Evolutionary conservation across 1,140 invertebrate genomes (phyloP), one percentile per base, ranked within the genome.

Genomic region (Leptestheria dahalacensis): DNA sequence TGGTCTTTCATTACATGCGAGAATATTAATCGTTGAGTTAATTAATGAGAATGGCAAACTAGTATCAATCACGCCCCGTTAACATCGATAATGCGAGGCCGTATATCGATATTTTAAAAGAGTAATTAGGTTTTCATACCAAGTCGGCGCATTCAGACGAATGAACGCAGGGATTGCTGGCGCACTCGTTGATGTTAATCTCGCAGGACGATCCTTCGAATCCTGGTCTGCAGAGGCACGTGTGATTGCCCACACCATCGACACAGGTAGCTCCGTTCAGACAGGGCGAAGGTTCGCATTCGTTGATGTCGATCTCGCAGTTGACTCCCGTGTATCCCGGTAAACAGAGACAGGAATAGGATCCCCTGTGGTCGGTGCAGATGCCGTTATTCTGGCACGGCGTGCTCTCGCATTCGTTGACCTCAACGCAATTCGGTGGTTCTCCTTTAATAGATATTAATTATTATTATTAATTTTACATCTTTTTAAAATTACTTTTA

Each of bases 111-210:
- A n/a, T n/a, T n/a, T n/a, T n/a, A n/a, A n/a, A n/a, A n/a, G n/a
- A n/a, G n/a, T n/a, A n/a, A n/a, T 48, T 18, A 52, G 29, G 50
- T 15, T 15, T 21, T 48, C 15, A 41, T 41, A 68, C 65, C 61
- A 56, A 29, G 57, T 67, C 63, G 4, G 23, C 66, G 29, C 71
- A 72, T 10, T 60, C 64, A 23, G 58, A 63, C n/a, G 62, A 55
- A 20, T 65, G 56, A 28, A 67, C 56, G 59, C 73, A 74, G 0
- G 71, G 70, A 54, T 68, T 68, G 2, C 68, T 66, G 1, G 64
- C 56, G 69, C 90, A 93, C 68, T 92, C 88, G 67, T 92, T 85
- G 63, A 90, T 87, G 68, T 91, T 83, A 23, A 79, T 82, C 68
- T 92, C 82, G 71, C 92, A 96, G 50, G 80, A 74, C 9, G 76